Base-by-base conservation (phyloP, 2,113 vertebrate genomes). In the Myrmophylax atrothorax region DNA sequence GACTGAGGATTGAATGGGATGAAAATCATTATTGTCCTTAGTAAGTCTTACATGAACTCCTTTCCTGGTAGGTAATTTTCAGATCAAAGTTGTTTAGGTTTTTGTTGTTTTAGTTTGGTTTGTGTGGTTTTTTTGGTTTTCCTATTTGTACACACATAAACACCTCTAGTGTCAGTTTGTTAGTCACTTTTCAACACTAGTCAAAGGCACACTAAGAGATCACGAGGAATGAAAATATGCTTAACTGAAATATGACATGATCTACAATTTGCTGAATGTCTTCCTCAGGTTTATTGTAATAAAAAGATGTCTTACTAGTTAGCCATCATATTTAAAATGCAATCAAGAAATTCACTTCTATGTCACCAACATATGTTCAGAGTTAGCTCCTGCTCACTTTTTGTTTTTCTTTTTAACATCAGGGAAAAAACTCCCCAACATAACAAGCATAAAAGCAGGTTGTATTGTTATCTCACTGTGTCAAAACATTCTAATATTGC, bases 311-410 rank as follows among this genome's bases (percentile, higher is more conserved):
- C 14, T 47, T 60, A 50, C 2, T 40, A 37, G 22, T 25, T 63
- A 70, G 6, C 5, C 7, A 18, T n/a, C 3, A 12, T 63, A 19
- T 59, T 35, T 42, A 72, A 86, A 63, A 56, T 26, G 7, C 7
- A 83, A 25, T 33, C 7, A 84, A 50, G 33, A 78, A 80, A 79
- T 29, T 7, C 13, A 46, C 31, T 50, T 77, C 13, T 2, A 0
- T 55, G 52, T 3, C 19, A 66, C 14, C 37, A 58, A 80, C 0
- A 0, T 47, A 56, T 6, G 2, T 49, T 69, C 44, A 77, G 31
- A 66, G 8, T 73, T 55, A 60, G 6, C 11, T 85, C 18, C 26
- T 42, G 3, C 31, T 29, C 0, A 0, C 11, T 15, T 63, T 33
- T 47, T 59, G n/a, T 35, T 35, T 49, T 40, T 75, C 9, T 40